Conservation (phyloP, 2,888 invertebrate genomes). For the Plebejus melissa region DNA sequence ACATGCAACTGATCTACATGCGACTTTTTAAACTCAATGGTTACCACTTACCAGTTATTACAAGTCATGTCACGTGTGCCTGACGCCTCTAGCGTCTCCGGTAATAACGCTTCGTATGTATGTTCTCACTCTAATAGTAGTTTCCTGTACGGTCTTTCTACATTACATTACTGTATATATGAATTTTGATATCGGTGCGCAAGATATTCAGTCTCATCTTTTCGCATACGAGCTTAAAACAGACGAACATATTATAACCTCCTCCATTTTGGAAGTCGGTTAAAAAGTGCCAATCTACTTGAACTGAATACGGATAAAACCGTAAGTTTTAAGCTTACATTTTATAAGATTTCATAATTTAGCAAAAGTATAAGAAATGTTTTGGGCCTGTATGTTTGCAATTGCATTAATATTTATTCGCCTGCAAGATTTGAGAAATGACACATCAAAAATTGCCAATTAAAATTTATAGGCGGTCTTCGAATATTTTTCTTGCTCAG, state of each 20-base stretch:
- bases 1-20: constrained; percentile 25
- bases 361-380: no score
- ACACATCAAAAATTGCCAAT: background rate
- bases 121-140: background rate
- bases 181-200: background rate
- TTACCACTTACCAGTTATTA: background rate
- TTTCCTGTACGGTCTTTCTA: background rate
- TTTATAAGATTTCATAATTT: no score
- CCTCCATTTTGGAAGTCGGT: no score
- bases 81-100: constrained; percentile 3
- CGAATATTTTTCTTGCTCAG: no score
- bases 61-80: constrained; percentile 1
- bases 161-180: background rate
- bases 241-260: no score
- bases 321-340: no score
- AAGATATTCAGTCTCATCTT: no score
- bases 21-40: constrained; percentile 7
- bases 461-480: background rate
- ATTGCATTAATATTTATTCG: background rate
- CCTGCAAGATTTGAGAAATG: background rate
- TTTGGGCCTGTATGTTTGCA: background rate
- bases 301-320: no score
- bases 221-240: no score
- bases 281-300: no score
- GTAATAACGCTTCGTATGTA: background rate